A percentile compares a stretch with the other conserved stretches of the same genome.
Conservation (phyloP, 2,888 invertebrate species). For the Sphaerophoria rueppellii region DNA sequence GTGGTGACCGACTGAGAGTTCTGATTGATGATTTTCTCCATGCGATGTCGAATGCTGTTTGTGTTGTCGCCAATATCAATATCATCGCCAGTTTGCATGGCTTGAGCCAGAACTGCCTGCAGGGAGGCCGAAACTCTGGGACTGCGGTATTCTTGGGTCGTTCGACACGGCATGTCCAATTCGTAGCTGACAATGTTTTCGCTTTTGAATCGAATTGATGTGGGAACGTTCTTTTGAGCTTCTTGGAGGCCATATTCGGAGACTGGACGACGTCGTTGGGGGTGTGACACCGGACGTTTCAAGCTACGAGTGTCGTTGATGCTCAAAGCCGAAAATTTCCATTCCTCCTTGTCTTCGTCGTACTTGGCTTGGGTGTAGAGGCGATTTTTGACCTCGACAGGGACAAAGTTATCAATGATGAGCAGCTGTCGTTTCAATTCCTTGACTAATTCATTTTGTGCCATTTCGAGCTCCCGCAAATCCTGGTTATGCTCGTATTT, state of each 20-base stretch:
- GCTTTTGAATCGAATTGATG: constrained; percentile 80
- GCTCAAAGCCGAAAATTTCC: constrained; percentile 83
- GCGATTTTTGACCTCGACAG: constrained; percentile 89
- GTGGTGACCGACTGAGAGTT: constrained; percentile 77
- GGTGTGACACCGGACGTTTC: constrained; percentile 86
- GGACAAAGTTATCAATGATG: constrained; percentile 95
- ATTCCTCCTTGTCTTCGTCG: constrained; percentile 92
- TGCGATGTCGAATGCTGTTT: constrained; percentile 80
- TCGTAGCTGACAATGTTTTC: constrained; percentile 82
- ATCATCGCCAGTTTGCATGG: constrained; percentile 82
- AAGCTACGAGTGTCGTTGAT: constrained; percentile 81
- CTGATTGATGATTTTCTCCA: constrained; percentile 81
- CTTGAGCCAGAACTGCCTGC: constrained; percentile 82
- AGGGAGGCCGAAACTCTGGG: constrained; percentile 82
- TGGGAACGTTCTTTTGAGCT: constrained; percentile 78
- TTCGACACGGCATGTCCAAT: constrained; percentile 82
- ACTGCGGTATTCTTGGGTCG: constrained; percentile 82
- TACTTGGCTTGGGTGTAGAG: constrained; percentile 88
- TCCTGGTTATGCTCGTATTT: constrained; percentile 95
- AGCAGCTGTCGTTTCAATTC: constrained; percentile 94
- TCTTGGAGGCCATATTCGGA: constrained; percentile 84
- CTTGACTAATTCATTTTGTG: constrained; percentile 94
- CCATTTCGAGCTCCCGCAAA: constrained; percentile 94
- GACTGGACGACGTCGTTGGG: constrained; percentile 86
- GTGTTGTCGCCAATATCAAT: constrained; percentile 81